phyloP scores from a whole-genome alignment of 2,113 vertebrate genomes.

The Hemichromis elongatus region DNA sequence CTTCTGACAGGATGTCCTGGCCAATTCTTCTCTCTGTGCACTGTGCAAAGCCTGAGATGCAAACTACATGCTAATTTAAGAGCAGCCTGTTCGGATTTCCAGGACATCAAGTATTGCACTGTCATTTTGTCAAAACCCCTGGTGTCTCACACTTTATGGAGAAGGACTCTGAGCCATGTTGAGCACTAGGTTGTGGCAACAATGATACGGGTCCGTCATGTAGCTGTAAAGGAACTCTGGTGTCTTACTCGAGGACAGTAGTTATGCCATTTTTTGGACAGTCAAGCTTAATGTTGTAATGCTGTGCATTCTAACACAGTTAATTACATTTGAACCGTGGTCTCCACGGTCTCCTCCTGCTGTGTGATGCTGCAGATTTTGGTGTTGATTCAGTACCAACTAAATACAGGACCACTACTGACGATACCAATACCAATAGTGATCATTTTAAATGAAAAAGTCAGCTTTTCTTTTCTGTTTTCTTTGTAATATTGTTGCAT shows the following conservation, averaged over 20 bases:
- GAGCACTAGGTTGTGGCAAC: not conserved
- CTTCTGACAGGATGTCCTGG: not conserved
- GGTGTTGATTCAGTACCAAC: not conserved
- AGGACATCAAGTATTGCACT: not conserved
- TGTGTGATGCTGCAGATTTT: not conserved
- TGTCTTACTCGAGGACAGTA: not conserved
- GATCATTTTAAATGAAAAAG: too few species aligned
- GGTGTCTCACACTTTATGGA: not conserved
- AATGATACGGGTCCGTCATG: not conserved
- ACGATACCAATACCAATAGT: accelerated
- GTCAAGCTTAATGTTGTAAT: not conserved
- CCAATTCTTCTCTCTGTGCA: not conserved
- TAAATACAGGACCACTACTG: not conserved
- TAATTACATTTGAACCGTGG: not conserved
- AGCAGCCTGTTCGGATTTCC: not conserved
- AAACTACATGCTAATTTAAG: not conserved
- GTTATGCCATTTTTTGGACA: not conserved
- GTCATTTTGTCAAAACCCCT: not conserved
- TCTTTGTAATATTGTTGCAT: too few species aligned
- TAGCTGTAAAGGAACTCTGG: not conserved
- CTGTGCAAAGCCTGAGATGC: not conserved
- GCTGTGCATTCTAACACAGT: accelerated
- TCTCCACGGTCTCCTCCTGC: accelerated
- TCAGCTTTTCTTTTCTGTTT: too few species aligned
- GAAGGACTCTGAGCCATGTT: not conserved